Evolutionary conservation across 2,797 vertebrate species (phyloP).

Genomic region (Myotis myotis): DNA sequence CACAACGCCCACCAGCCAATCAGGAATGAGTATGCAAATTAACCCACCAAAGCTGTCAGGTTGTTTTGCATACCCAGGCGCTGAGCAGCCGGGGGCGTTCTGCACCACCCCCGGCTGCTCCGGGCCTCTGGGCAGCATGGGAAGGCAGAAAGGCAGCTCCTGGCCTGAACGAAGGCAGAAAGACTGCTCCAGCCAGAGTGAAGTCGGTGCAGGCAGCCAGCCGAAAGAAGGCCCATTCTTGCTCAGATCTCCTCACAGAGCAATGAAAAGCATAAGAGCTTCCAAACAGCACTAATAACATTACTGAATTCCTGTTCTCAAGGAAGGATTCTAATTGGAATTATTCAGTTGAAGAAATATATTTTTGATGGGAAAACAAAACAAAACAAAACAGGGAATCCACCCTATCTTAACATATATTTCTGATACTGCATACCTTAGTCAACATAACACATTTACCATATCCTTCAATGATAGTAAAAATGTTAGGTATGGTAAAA

Average conservation of each 20-base stretch:
- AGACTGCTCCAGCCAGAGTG: no score
- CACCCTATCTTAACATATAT: background rate
- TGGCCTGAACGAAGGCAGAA: no score
- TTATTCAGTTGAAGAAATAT: background rate
- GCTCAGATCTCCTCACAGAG: constrained; percentile 2
- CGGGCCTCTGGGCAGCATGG: no score
- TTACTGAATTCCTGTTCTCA: background rate
- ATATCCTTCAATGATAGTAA: background rate
- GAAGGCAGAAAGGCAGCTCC: fast-evolving
- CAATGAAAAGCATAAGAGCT: constrained; percentile 25
- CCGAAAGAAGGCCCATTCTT: no score
- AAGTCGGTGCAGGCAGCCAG: no score
- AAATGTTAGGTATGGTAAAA: background rate
- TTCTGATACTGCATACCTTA: background rate
- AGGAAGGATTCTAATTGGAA: background rate
- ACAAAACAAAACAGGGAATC: background rate
- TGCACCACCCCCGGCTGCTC: no score
- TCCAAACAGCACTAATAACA: background rate
- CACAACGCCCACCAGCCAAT: no score
- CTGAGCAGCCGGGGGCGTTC: no score
- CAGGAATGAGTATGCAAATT: no score
- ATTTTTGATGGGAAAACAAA: background rate
- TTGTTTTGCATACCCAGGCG: no score
- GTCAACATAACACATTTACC: background rate
- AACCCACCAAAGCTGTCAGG: no score